Base-by-base conservation (phyloP, 2,113 vertebrate species). In the Tachysurus fulvidraco region DNA sequence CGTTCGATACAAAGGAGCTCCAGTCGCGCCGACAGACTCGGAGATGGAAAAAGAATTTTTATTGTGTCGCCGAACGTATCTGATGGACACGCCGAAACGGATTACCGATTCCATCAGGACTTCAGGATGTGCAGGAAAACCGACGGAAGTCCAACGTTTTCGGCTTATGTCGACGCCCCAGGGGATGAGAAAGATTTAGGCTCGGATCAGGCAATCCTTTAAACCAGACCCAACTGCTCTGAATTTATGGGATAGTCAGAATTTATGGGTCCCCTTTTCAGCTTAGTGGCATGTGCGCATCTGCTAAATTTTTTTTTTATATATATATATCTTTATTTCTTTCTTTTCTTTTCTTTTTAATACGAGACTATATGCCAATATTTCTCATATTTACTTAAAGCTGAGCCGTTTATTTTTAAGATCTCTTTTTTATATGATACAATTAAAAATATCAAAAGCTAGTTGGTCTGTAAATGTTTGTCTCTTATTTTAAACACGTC, bases 181-280 rank as follows among this genome's bases (percentile, higher is more conserved):
- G 85, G 64, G 89, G 88, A 81, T 80, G 84, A 36, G 57, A 83
- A 52, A 50, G 81, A 91, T 60, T 73, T 41, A 41, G 55, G 13
- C 54, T 60, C 12, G 57, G 23, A 76, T 83, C 84, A 73, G 71
- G 67, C 86, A 86, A 87, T 88, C 89, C 88, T 80, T 91, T 88
- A 84, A 92, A 91, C 30, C 85, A 46, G 83, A 83, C 81, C 86
- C 64, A 87, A 86, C 69, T 88, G 86, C 73, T 83, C 86, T 83
- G 65, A 81, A 87, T 85, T 83, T 83, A 78, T 52, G 21, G 73
- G 71, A n/a, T 83, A 65, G 83, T 25, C 83, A 11, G 65, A 36
- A 36, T 36, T 36, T 36, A 36, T 36, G 36, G 69, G 55, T 83
- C 86, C n/a, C 81, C 19, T 79, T 88, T 83, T 85, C 78, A 77